Conservation (phyloP, 2,888 invertebrate genomes). For the Melanophora roralis region DNA sequence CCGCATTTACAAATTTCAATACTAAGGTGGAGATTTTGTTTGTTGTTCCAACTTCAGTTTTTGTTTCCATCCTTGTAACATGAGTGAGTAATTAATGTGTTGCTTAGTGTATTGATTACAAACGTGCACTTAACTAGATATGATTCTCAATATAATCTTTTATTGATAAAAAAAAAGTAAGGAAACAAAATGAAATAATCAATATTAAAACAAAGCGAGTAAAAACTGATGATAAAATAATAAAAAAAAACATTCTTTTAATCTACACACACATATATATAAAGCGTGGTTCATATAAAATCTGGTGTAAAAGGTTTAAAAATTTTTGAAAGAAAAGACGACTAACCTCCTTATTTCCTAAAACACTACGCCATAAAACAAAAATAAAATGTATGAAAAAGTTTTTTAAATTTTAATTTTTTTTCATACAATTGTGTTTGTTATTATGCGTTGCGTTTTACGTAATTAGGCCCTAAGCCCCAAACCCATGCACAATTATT, state of each 20-base stretch:
- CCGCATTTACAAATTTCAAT: conserved; percentile 16
- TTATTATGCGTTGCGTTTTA: no score
- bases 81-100: conserved; percentile 11
- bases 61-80: conserved; percentile 34
- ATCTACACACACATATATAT: background rate
- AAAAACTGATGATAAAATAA: conserved; percentile 41
- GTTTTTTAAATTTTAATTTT: no score
- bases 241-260: conserved; percentile 19
- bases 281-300: no score
- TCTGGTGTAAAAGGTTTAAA: no score
- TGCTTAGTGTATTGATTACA: no score
- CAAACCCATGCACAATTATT: no score
- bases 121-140: no score
- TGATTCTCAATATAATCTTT: background rate
- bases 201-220: conserved; percentile 45
- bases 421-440: no score
- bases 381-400: no score
- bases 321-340: no score
- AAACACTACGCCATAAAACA: no score
- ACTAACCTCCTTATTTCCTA: background rate
- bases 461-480: no score
- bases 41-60: conserved; percentile 25
- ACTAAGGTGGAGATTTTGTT: conserved; percentile 37
- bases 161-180: conserved; percentile 22
- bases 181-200: background rate